Percentiles rank a stretch among this genome's conserved stretches.
These are phyloP conservation scores for Enteromius afrohamiltoni DNA, from an alignment of 2,797 vertebrate genomes.

Conservation along the genomic window DNA sequence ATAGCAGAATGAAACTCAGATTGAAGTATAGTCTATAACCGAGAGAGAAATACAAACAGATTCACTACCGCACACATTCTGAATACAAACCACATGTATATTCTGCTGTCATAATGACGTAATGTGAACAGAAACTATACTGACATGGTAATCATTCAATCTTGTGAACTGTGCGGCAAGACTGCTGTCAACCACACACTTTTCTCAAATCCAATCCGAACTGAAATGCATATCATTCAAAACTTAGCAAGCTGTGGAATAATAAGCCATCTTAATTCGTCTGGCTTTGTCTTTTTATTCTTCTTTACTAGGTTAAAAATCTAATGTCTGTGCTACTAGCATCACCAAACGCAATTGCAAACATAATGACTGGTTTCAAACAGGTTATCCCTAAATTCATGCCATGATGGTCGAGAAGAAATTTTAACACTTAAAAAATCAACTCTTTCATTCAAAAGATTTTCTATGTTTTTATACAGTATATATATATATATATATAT, in stretches of 20 bases:
- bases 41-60: neutral
- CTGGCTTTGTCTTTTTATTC: neutral
- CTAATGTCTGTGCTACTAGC: neutral
- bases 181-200: conserved; percentile 35
- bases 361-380: neutral
- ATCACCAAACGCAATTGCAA: neutral
- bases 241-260: neutral
- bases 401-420: neutral
- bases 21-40: neutral
- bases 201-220: conserved; percentile 21
- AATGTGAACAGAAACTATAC: conserved; percentile 34
- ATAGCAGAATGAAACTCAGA: neutral
- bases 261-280: neutral
- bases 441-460: neutral
- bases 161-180: neutral
- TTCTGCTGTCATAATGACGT: conserved; percentile 64
- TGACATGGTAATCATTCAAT: conserved; percentile 38
- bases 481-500: too few species aligned
- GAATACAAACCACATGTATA: conserved; percentile 1
- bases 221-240: conserved; percentile 35
- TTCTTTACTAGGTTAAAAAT: neutral
- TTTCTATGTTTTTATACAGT: neutral
- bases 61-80: neutral
- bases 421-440: neutral
- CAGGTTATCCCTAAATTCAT: neutral